These are phyloP conservation scores for Chionomys nivalis DNA, from an alignment of 2,113 vertebrate species.

Conservation along the genomic window DNA sequence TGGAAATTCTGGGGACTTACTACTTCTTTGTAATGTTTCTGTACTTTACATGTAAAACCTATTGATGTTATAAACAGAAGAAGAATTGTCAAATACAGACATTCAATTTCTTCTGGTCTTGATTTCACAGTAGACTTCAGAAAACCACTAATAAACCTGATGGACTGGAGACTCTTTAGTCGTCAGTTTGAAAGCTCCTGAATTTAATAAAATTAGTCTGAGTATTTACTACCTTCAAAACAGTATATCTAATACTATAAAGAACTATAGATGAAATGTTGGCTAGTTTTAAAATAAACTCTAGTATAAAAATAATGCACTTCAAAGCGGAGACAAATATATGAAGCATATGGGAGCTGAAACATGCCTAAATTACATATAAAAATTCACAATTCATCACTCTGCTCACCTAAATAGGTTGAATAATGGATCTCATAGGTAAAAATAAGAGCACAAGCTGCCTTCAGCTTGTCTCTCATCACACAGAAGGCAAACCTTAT, in stretches of 20 bases:
- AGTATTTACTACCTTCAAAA: not conserved
- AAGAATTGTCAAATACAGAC: slow-evolving; percentile 3
- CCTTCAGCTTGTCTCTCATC: not conserved
- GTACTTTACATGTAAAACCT: not conserved
- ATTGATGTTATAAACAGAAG: not conserved
- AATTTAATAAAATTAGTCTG: not conserved
- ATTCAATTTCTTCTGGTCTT: not conserved
- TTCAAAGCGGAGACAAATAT: slow-evolving; percentile 1
- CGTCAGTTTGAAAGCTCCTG: not conserved
- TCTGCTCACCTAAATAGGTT: not conserved
- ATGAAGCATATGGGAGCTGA: not conserved
- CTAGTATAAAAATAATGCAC: not conserved
- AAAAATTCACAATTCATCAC: not conserved
- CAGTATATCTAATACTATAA: not conserved
- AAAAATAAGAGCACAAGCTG: slow-evolving; percentile 12
- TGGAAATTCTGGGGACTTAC: not conserved
- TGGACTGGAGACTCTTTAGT: not conserved
- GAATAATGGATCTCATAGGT: slow-evolving; percentile 8
- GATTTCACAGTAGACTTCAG: not conserved
- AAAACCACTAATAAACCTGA: not conserved
- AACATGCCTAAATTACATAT: not conserved
- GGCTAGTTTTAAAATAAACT: slow-evolving; percentile 27
- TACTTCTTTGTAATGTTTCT: slow-evolving; percentile 24
- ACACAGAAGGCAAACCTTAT: not conserved
- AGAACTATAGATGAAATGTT: slow-evolving; percentile 14